phyloP scores from a whole-genome alignment of 2,888 invertebrate species.

The Leptinotarsa peninsularis region DNA sequence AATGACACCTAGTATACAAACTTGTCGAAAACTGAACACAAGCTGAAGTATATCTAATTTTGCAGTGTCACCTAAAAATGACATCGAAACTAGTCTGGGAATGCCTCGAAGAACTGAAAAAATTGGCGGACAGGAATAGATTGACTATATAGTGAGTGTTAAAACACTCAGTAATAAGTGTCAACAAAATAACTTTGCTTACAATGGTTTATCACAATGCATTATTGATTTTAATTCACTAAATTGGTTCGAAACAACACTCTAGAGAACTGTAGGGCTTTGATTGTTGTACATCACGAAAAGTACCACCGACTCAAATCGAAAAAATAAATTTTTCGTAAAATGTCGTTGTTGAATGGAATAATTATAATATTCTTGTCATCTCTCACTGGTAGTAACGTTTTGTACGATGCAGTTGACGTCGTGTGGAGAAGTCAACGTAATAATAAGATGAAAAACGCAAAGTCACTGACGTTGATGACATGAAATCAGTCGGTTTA shows the following conservation, averaged over 20 bases:
- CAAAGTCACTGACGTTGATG: conserved; percentile 63
- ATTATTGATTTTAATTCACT: neutral
- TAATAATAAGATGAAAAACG: conserved; percentile 60
- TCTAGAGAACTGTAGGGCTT: neutral
- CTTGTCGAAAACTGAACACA: too few species aligned
- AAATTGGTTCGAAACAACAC: neutral
- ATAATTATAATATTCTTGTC: conserved; percentile 32
- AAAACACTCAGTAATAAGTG: too few species aligned
- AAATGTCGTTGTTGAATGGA: conserved; percentile 15
- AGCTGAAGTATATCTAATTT: too few species aligned
- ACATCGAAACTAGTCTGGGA: too few species aligned
- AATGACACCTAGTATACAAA: too few species aligned
- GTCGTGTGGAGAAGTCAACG: conserved; percentile 57
- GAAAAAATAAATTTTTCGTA: neutral
- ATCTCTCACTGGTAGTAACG: conserved; percentile 46
- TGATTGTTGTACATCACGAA: neutral
- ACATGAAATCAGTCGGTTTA: conserved; percentile 54
- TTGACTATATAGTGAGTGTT: too few species aligned
- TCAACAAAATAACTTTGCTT: neutral
- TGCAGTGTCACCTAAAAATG: too few species aligned
- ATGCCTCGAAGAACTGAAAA: too few species aligned
- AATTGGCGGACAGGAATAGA: too few species aligned
- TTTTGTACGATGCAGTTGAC: conserved; percentile 47
- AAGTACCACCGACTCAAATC: neutral
- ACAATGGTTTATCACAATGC: neutral